phyloP scores from a whole-genome alignment of 2,888 invertebrate genomes.

The Ganaspis brasiliensis region DNA sequence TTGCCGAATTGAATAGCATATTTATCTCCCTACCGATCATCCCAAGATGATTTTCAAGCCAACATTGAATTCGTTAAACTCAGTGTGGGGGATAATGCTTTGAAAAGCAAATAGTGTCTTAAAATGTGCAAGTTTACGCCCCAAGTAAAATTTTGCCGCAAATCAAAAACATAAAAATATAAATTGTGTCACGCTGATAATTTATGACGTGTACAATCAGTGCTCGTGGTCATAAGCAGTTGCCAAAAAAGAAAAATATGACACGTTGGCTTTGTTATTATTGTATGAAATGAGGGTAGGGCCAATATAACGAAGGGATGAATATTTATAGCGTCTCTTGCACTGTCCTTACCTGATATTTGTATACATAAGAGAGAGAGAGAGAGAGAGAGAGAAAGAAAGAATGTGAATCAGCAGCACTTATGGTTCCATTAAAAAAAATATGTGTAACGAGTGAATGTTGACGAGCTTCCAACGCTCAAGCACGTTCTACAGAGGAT shows the following conservation, averaged over 20 bases:
- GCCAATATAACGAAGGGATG: slow-evolving; percentile 68
- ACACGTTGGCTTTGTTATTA: slow-evolving; percentile 40
- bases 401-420: slow-evolving; percentile 35
- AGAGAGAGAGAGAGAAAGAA: neutral
- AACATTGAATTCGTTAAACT: slow-evolving; percentile 49
- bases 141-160: slow-evolving; percentile 1
- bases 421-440: slow-evolving; percentile 40
- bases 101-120: neutral
- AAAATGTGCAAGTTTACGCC: neutral
- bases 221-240: neutral
- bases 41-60: slow-evolving; percentile 43
- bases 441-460: slow-evolving; percentile 41
- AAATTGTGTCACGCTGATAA: slow-evolving; percentile 31
- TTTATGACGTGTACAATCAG: slow-evolving; percentile 39
- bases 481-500: slow-evolving; percentile 22
- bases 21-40: slow-evolving; percentile 64
- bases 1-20: slow-evolving; percentile 69
- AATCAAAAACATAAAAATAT: slow-evolving; percentile 16
- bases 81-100: slow-evolving; percentile 26
- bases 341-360: slow-evolving; percentile 44
- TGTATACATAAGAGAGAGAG: slow-evolving; percentile 14
- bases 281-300: slow-evolving; percentile 62
- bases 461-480: slow-evolving; percentile 33
- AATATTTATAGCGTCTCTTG: slow-evolving; percentile 67
- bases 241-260: slow-evolving; percentile 24